phyloP scores from a whole-genome alignment of 2,888 invertebrate genomes.

The Pimpla rufipes region DNA sequence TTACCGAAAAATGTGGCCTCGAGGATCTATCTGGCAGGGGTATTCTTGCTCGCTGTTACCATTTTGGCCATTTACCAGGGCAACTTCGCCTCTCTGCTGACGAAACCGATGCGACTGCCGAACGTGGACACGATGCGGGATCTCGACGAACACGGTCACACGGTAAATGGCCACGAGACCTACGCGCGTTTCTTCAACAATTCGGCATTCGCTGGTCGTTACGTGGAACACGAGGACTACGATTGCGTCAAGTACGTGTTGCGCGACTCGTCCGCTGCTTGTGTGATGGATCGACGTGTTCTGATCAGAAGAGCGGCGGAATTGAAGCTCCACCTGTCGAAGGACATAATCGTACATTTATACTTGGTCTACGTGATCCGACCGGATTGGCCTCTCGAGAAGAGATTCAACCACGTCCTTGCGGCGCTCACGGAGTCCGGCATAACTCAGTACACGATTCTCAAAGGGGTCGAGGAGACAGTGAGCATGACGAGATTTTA shows the following conservation, averaged over 20 bases:
- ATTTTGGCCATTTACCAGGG: background rate
- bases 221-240: background rate
- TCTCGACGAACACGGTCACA: constrained; percentile 6
- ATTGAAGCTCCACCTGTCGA: background rate
- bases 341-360: background rate
- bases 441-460: background rate
- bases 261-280: background rate
- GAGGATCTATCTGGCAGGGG: constrained; percentile 7
- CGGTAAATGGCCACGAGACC: background rate
- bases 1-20: background rate
- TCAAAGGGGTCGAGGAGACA: background rate
- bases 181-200: background rate
- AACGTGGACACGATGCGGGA: constrained; percentile 26
- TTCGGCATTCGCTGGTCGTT: background rate
- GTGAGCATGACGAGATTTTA: background rate
- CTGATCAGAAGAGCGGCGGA: background rate
- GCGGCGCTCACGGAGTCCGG: background rate
- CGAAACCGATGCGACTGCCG: background rate
- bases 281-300: background rate
- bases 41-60: constrained; percentile 18
- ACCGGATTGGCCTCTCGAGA: constrained; percentile 14
- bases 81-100: constrained; percentile 15
- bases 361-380: background rate
- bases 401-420: background rate
- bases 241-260: constrained; percentile 1